These are phyloP conservation scores for Pocillopora grandis DNA, from an alignment of 92 coral and sea anemone genomes.

Conservation along the genomic window DNA sequence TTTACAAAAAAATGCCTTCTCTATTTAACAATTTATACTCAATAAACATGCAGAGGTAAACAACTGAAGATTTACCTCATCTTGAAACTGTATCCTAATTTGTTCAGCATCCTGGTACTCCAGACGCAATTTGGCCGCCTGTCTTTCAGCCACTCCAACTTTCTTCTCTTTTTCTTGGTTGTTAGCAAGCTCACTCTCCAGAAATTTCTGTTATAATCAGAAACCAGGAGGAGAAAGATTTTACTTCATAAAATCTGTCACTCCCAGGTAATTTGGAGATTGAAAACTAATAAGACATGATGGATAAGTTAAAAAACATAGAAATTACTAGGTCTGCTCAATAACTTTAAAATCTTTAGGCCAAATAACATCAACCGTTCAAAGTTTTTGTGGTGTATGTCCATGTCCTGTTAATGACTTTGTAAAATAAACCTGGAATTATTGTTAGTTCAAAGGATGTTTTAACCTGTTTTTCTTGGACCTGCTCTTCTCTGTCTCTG, in stretches of 20 bases:
- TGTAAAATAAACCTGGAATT: neutral
- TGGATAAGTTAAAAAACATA: neutral
- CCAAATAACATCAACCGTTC: too few species aligned
- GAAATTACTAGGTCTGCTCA: neutral
- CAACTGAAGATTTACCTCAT: constrained; percentile 70
- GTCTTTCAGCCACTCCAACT: constrained; percentile 89
- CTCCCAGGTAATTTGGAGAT: neutral
- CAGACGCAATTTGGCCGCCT: constrained; percentile 88
- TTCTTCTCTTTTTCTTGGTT: constrained; percentile 98
- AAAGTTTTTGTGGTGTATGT: too few species aligned
- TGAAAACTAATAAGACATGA: neutral
- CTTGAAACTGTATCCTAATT: constrained; percentile 91
- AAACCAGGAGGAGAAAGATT: neutral
- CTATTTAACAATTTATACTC: neutral
- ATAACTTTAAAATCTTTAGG: too few species aligned
- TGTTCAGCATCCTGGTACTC: constrained; percentile 96
- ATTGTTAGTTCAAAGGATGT: neutral
- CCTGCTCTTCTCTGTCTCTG: constrained; percentile 87
- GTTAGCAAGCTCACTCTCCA: constrained; percentile 93
- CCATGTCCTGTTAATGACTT: too few species aligned
- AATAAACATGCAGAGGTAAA: neutral
- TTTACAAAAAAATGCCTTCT: neutral
- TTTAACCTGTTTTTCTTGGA: constrained; percentile 85
- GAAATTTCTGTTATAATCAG: constrained; percentile 67
- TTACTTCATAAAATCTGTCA: neutral